Base-by-base conservation (phyloP, 2,113 vertebrate genomes). In the Tenrec ecaudatus region DNA sequence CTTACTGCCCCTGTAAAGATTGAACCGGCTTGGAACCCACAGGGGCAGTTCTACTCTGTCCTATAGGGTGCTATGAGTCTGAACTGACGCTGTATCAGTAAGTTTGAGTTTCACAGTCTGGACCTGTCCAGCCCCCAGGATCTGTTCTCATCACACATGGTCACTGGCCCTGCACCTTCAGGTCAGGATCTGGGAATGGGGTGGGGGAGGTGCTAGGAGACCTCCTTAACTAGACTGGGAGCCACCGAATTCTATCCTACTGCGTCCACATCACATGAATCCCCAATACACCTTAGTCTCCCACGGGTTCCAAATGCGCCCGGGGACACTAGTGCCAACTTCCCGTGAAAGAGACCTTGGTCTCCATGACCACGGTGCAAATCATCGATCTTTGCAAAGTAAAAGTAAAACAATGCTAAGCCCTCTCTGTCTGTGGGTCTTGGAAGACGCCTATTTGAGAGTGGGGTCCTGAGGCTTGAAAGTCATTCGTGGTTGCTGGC, bases 41-140 rank as follows among this genome's bases (percentile, higher is more conserved):
- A 62, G 60, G 22, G 47, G 47, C 12, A 22, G 60, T 62, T 23
- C 60, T 62, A 22, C 12, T 4, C 60, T 27, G 60, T 25, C 23
- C 23, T 62, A 22, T 62, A 23, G 64, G 62, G 62, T 64, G 62
- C 22, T 64, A 64, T 10, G 62, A 64, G 62, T 64, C 22, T 7
- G 19, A 66, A 27, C 20, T 17, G 64, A 29, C 9, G 23, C 9
- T 10, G 20, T 25, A 29, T 27, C 25, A 29, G 25, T 25, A 66
- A 75, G 15, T 53, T 53, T 53, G 1, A 25, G 33, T 20, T 58
- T 25, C 62, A 57, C 25, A 2, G 3, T 62, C 76, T 0, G 0
- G 31, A 2, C 38, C 0, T 2, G 15, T 15, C 11, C 0, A n/a
- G n/a, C 17, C 4, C 60, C 33, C 1, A 60, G 69, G 58, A n/a